Conservation (phyloP, 1,140 invertebrate species). For the Bathynomus jamesi region DNA sequence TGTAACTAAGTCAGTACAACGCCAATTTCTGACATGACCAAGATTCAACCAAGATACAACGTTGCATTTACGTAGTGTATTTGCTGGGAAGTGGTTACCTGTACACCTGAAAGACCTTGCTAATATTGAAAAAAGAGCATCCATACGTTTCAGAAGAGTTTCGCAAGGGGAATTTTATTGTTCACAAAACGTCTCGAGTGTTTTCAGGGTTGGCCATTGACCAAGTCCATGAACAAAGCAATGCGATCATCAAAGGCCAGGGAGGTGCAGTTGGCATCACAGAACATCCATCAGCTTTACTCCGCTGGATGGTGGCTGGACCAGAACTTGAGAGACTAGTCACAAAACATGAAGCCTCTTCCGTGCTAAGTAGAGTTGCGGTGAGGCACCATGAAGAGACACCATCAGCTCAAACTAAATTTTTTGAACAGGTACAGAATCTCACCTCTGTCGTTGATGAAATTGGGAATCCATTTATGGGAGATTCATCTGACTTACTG, state of each 20-base stretch:
- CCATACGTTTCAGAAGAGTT: constrained; percentile 4
- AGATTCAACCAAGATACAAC: too few species aligned
- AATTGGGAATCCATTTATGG: too few species aligned
- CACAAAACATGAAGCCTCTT: constrained; percentile 25
- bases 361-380: background rate
- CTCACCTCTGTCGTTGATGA: constrained; percentile 4
- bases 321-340: constrained; percentile 20
- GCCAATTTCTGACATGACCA: too few species aligned
- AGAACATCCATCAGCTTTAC: constrained; percentile 34
- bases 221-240: constrained; percentile 36
- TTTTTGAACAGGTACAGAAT: constrained; percentile 14
- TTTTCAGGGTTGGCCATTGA: constrained; percentile 32
- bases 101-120: constrained; percentile 2
- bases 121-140: constrained; percentile 5
- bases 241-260: constrained; percentile 36
- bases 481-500: background rate
- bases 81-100: too few species aligned
- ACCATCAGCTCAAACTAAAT: background rate
- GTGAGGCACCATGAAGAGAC: constrained; percentile 16
- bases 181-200: constrained; percentile 8
- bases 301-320: constrained; percentile 29
- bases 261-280: constrained; percentile 37
- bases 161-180: constrained; percentile 5
- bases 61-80: too few species aligned
- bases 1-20: too few species aligned